Conservation (phyloP, 2,888 invertebrate genomes). For the Nezara viridula region DNA sequence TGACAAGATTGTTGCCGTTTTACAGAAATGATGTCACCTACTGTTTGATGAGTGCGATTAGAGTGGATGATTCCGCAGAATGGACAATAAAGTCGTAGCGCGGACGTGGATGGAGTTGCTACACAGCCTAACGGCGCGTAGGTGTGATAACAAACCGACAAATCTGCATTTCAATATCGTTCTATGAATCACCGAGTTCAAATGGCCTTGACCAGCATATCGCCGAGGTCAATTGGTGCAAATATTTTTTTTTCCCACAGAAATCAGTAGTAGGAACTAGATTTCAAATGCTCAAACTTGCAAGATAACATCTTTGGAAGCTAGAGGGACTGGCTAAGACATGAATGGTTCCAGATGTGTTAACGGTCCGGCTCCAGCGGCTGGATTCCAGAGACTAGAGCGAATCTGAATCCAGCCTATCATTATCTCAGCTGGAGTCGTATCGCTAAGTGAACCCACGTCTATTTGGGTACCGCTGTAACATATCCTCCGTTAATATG, state of each 20-base stretch:
- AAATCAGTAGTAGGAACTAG: not conserved
- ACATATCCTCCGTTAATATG: not conserved
- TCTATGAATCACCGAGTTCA: not conserved
- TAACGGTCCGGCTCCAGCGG: conserved; percentile 13
- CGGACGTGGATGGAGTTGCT: not conserved
- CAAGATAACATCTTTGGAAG: not conserved
- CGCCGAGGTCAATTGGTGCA: not conserved
- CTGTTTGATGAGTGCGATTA: not conserved
- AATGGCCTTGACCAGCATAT: not conserved
- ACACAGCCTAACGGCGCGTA: not conserved
- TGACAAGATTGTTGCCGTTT: not conserved
- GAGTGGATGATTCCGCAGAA: not conserved
- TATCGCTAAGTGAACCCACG: conserved; percentile 4
- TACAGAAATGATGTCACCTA: not conserved
- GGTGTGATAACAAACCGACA: not conserved
- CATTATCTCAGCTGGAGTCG: not conserved
- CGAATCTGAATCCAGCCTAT: conserved; percentile 9
- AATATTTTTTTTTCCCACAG: not conserved
- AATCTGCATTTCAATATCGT: not conserved
- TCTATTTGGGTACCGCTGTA: not conserved
- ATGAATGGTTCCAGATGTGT: conserved; percentile 2
- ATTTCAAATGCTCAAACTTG: not conserved
- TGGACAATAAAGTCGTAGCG: not conserved
- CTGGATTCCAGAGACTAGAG: conserved; percentile 24
- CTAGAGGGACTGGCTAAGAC: not conserved